phyloP scores from a whole-genome alignment of 1,140 invertebrate genomes.

The Scaptodrosophila lebanonensis region DNA sequence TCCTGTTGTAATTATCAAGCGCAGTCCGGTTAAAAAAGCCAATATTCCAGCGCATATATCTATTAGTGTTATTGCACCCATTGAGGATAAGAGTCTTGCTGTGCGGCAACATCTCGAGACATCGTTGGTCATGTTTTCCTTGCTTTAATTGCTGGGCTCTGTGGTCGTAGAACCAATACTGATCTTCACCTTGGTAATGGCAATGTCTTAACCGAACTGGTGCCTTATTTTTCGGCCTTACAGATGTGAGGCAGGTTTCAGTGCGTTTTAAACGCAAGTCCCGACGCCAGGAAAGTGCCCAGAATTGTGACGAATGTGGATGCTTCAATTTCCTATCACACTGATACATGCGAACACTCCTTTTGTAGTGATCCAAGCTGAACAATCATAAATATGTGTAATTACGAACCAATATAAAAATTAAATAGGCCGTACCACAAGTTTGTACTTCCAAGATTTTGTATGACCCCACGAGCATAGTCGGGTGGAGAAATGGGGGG shows the following conservation, averaged over 20 bases:
- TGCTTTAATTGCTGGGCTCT: constrained; percentile 85
- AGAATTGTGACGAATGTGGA: constrained; percentile 79
- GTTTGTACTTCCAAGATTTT: constrained; percentile 82
- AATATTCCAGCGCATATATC: constrained; percentile 89
- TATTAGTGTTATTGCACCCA: constrained; percentile 81
- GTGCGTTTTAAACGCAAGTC: constrained; percentile 88
- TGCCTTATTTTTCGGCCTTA: constrained; percentile 83
- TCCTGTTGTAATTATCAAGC: constrained; percentile 4
- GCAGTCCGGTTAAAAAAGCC: constrained; percentile 83
- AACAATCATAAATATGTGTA: too few species aligned
- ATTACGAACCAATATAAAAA: too few species aligned
- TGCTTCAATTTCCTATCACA: constrained; percentile 78
- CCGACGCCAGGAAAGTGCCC: constrained; percentile 92
- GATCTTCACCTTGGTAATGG: constrained; percentile 92
- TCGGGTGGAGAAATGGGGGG: constrained; percentile 93
- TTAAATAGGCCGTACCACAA: too few species aligned
- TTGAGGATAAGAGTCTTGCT: constrained; percentile 84
- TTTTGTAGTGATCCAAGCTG: constrained; percentile 86
- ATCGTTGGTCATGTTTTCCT: constrained; percentile 79
- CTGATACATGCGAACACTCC: constrained; percentile 81
- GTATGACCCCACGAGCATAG: constrained; percentile 85
- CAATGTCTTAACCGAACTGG: constrained; percentile 90
- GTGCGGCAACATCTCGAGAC: constrained; percentile 85
- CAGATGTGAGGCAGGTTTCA: constrained; percentile 92
- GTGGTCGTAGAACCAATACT: constrained; percentile 91